phyloP scores from a whole-genome alignment of 2,888 invertebrate genomes.

The Scaptodrosophila latifasciaeformis region DNA sequence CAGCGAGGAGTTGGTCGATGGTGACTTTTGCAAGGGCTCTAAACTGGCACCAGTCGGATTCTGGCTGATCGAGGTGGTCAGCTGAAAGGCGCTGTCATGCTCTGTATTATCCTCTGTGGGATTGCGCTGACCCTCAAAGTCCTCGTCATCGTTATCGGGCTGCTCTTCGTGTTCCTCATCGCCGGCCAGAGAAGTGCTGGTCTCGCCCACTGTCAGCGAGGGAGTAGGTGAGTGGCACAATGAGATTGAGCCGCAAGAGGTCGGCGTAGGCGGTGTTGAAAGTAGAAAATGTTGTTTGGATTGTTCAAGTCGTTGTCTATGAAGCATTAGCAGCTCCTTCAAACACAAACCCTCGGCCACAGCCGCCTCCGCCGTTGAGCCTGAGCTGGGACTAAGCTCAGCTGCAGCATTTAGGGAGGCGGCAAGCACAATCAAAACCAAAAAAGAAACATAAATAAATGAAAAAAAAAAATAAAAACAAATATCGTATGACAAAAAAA shows the following conservation, averaged over 20 bases:
- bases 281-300: constrained; percentile 72
- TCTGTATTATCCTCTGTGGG: constrained; percentile 33
- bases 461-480: constrained; percentile 33
- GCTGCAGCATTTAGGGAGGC: too few species aligned
- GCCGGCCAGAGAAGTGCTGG: constrained; percentile 32
- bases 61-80: constrained; percentile 36
- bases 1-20: constrained; percentile 64
- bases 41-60: constrained; percentile 17
- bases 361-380: constrained; percentile 17
- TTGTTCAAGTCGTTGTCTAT: constrained; percentile 70
- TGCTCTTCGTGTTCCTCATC: constrained; percentile 22
- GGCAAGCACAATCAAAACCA: too few species aligned
- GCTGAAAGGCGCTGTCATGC: constrained; percentile 54
- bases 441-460: constrained; percentile 44
- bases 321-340: constrained; percentile 68
- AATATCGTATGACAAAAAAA: constrained; percentile 34
- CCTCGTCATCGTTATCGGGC: constrained; percentile 35
- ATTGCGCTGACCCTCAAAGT: constrained; percentile 41
- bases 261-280: constrained; percentile 70
- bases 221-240: constrained; percentile 55
- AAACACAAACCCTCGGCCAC: constrained; percentile 56
- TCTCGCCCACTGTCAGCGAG: constrained; percentile 51
- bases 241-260: constrained; percentile 59
- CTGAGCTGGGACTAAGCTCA: constrained; percentile 24
- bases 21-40: constrained; percentile 57